Base-by-base conservation (phyloP, 2,888 invertebrate genomes). In the Endomychus coccineus region DNA sequence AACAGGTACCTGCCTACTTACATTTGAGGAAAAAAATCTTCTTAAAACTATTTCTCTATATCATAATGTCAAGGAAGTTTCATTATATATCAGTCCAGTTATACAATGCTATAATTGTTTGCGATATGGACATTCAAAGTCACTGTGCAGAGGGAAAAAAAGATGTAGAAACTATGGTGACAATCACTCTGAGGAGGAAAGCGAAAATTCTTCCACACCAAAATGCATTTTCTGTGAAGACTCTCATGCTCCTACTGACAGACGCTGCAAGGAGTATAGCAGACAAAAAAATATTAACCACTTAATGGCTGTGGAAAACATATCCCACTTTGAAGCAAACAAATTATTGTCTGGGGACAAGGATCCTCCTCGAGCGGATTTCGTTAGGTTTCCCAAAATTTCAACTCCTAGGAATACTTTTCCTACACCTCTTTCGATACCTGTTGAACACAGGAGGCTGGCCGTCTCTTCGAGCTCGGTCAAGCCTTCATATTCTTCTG, bases 81-180 rank as follows among this genome's bases (percentile, higher is more conserved):
- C 25, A 7, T 12, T 34, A 2, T 34, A 27, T 11, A 25, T 34
- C 2, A 7, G 2, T 10, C 27, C 35, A 3, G 35, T 35, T 11
- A 16, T 28, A 3, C 36, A 36, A 16, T 36, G 36, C 13, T 36
- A 36, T 5, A 15, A 29, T 13, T 36, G 36, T 16, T 17, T 36
- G 6, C n/a, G 36, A 7, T 36, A 29, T 22, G 35, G 35, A 1
- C 35, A 35, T 15, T 10, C 17, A 2, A 16, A 13, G 9, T 10
- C 6, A 3, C 27, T 22, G 7, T 35, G 28, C 19, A 28, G 11
- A 13, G 22, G 15, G n/a, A 4, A 14, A n/a, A 28, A 17, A 19
- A 5, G 35, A 5, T 35, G 35, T 21, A 10, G 27, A 12, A 35
- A 35, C n/a, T 35, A 28, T 16, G 19, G 14, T 5, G 14, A n/a